Percentiles rank a stretch among this genome's conserved stretches.
Conservation (phyloP, 2,797 vertebrate species). For the Okamejei kenojei region DNA sequence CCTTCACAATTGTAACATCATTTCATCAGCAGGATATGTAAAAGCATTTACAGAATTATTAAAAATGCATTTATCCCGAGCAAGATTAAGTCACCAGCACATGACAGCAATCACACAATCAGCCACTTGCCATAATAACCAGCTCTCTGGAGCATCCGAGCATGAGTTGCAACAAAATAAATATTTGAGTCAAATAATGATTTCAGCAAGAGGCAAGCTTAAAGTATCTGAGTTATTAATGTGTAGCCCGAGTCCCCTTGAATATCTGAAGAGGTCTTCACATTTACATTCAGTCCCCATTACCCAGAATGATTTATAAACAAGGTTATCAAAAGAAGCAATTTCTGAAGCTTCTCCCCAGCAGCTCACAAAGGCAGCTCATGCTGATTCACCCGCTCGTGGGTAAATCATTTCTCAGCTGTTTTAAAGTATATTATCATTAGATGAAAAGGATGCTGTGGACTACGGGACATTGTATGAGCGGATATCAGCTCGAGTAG, state of each 20-base stretch:
- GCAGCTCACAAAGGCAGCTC: constrained; percentile 19
- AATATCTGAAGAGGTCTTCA: constrained; percentile 13
- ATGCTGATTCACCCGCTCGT: not conserved
- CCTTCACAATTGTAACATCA: not conserved
- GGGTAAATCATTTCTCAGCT: constrained; percentile 4
- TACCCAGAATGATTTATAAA: constrained; percentile 31
- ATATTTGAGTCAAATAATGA: constrained; percentile 36
- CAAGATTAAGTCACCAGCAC: not conserved
- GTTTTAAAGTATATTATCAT: not conserved
- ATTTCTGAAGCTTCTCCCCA: constrained; percentile 21
- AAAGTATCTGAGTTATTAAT: constrained; percentile 15
- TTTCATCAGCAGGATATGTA: constrained; percentile 25
- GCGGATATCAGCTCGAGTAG: not conserved
- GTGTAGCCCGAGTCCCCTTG: not conserved
- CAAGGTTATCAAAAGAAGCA: constrained; percentile 30
- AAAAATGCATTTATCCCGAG: not conserved
- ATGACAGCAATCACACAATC: constrained; percentile 7
- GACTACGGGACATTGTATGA: not conserved
- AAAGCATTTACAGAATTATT: not conserved
- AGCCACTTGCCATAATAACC: not conserved
- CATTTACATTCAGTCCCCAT: not conserved
- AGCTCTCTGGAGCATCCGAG: constrained; percentile 14
- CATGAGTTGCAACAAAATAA: constrained; percentile 16
- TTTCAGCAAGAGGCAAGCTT: constrained; percentile 31
- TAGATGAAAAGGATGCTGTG: constrained; percentile 16